Conservation (phyloP, 2,113 vertebrate species). For the Ailurus styani region DNA sequence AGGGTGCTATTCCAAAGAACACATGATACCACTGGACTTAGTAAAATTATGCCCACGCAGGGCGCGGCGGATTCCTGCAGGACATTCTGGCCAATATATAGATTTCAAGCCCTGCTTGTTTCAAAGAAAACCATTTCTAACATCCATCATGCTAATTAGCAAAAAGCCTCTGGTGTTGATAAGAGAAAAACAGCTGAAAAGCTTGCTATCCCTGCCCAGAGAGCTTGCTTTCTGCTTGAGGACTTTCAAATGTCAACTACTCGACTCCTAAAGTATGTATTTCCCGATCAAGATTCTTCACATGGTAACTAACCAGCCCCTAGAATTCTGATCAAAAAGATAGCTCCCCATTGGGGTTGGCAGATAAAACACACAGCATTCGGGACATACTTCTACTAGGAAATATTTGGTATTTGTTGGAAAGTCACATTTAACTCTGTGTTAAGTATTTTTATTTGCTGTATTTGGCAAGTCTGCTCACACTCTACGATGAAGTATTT, state of each 20-base stretch:
- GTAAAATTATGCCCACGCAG: neutral
- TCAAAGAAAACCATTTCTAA: constrained; percentile 31
- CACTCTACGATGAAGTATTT: neutral
- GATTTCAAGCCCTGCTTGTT: neutral
- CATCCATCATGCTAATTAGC: neutral
- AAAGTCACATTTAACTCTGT: neutral
- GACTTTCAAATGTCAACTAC: neutral
- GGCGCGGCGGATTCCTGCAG: neutral
- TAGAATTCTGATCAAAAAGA: constrained; percentile 15
- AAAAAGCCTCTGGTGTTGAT: constrained; percentile 26
- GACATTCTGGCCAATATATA: neutral
- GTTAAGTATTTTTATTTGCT: constrained; percentile 29
- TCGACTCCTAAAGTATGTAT: neutral
- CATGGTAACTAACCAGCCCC: neutral
- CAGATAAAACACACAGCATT: neutral
- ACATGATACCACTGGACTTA: rapidly evolving
- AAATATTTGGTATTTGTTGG: neutral
- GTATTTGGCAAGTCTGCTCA: neutral
- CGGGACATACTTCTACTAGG: neutral
- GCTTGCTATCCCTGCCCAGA: neutral
- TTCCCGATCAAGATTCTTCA: neutral
- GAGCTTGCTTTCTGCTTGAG: neutral
- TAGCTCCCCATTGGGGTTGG: neutral
- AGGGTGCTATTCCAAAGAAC: neutral
- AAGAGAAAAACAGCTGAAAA: neutral